phyloP scores from a whole-genome alignment of 2,888 invertebrate species.

The Proisotoma minuta region DNA sequence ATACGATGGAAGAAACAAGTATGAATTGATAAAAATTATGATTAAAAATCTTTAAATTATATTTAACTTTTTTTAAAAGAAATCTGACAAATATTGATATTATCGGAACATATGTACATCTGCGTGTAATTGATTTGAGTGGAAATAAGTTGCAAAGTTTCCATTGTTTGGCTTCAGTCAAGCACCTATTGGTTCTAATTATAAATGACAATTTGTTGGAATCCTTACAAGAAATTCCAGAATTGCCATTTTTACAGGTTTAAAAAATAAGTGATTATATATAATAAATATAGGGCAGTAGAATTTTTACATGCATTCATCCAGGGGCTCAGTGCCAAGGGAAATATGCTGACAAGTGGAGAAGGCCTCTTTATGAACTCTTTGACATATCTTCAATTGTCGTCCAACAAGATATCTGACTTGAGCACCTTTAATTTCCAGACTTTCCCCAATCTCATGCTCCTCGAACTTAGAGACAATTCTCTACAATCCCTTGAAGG shows the following conservation, averaged over 20 bases:
- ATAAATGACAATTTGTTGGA: slow-evolving; percentile 19
- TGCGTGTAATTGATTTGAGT: slow-evolving; percentile 25
- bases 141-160: slow-evolving; percentile 22
- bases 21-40: no score
- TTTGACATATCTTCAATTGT: slow-evolving; percentile 28
- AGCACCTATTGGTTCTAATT: slow-evolving; percentile 18
- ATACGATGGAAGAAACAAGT: slow-evolving; percentile 25
- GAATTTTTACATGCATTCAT: neutral
- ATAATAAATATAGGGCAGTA: neutral
- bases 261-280: neutral
- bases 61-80: neutral
- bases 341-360: slow-evolving; percentile 18
- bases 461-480: slow-evolving; percentile 30
- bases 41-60: no score
- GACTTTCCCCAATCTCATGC: slow-evolving; percentile 26
- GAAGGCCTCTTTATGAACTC: slow-evolving; percentile 26
- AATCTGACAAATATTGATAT: slow-evolving; percentile 17
- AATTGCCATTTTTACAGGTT: slow-evolving; percentile 28
- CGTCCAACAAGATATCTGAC: slow-evolving; percentile 21
- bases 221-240: slow-evolving; percentile 22
- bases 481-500: slow-evolving; percentile 19
- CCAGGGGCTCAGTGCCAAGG: slow-evolving; percentile 21
- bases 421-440: slow-evolving; percentile 18
- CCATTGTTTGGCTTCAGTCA: slow-evolving; percentile 10
- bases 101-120: slow-evolving; percentile 22